Conservation (phyloP, 2,888 invertebrate genomes). For the Ryuthela nishihirai region DNA sequence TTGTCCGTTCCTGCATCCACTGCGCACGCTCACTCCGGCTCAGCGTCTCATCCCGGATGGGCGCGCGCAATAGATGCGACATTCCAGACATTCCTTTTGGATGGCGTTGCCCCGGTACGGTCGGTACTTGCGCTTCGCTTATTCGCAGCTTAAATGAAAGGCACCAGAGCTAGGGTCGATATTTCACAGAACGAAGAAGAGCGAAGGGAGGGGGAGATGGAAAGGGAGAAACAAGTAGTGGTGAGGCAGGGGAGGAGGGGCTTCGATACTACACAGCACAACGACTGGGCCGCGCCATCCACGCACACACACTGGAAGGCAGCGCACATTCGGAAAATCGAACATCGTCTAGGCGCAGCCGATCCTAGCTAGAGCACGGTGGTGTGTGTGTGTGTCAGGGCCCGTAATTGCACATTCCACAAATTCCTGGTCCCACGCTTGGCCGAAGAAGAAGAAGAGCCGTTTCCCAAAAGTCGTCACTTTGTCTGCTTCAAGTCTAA, state of each 20-base stretch:
- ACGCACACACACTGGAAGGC: too few species aligned
- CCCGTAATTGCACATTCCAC: slow-evolving; percentile 39
- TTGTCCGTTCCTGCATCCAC: too few species aligned
- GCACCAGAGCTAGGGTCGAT: neutral
- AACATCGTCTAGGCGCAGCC: too few species aligned
- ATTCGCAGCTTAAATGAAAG: too few species aligned
- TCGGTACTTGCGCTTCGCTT: slow-evolving; percentile 30
- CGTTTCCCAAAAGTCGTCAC: slow-evolving; percentile 35
- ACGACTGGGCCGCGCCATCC: too few species aligned
- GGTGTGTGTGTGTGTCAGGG: slow-evolving; percentile 11
- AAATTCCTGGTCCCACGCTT: slow-evolving; percentile 40
- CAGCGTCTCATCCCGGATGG: too few species aligned
- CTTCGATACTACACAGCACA: too few species aligned
- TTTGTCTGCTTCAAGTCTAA: slow-evolving; percentile 38
- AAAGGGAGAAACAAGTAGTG: neutral
- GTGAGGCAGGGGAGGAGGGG: neutral
- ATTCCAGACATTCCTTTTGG: slow-evolving; percentile 37
- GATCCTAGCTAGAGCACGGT: too few species aligned
- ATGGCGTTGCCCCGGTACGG: slow-evolving; percentile 31
- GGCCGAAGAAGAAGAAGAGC: slow-evolving; percentile 50
- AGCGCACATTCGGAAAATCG: too few species aligned
- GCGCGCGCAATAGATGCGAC: slow-evolving; percentile 23
- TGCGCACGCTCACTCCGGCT: too few species aligned
- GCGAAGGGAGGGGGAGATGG: neutral
- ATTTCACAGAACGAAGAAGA: neutral